These are phyloP conservation scores for Cryptotis parvus DNA, from an alignment of 2,113 vertebrate genomes.

Conservation along the genomic window DNA sequence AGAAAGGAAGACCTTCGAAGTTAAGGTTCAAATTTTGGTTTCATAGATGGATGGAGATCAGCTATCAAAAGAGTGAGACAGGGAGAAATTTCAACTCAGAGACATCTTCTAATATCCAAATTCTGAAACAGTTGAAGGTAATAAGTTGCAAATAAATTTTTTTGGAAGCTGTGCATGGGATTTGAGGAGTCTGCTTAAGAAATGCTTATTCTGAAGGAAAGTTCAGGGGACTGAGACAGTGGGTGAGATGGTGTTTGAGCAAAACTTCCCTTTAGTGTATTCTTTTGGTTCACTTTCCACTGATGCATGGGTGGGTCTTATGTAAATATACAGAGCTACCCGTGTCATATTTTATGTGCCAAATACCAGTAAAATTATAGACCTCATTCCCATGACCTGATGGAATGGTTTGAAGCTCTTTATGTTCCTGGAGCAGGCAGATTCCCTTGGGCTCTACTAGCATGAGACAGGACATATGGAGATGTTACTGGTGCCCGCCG, in stretches of 20 bases:
- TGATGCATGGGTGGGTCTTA: neutral
- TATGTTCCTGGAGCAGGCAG: no score
- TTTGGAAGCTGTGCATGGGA: neutral
- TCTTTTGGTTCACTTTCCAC: neutral
- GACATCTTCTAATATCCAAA: neutral
- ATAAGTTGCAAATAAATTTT: neutral
- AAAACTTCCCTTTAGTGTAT: neutral
- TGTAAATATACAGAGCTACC: neutral
- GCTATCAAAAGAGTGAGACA: neutral
- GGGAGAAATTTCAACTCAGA: neutral
- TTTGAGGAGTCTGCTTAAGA: neutral
- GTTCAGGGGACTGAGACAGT: neutral
- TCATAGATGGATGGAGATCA: neutral
- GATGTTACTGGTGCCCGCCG: no score
- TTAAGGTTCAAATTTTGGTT: neutral
- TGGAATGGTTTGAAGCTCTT: no score
- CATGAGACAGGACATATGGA: no score
- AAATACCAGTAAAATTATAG: no score
- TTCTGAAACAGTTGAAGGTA: neutral
- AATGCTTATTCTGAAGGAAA: neutral
- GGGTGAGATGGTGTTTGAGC: neutral
- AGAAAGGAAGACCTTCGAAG: neutral
- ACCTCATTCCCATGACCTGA: no score
- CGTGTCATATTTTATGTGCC: no score
- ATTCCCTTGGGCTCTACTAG: no score